These are phyloP conservation scores for Calameuta idolon DNA, from an alignment of 2,888 invertebrate species.

Conservation along the genomic window DNA sequence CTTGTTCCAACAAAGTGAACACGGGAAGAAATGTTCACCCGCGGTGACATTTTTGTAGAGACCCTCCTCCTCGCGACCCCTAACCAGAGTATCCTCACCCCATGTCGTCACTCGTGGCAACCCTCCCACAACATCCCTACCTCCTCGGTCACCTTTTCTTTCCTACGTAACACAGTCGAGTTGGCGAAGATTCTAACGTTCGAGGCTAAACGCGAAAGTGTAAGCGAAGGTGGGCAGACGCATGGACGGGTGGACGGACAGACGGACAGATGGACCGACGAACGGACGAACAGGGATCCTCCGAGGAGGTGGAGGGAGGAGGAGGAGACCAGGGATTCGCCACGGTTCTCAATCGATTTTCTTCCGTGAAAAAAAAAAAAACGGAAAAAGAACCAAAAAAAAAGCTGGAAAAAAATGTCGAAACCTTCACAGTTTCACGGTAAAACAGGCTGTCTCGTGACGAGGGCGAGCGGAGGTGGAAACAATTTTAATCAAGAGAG, in stretches of 20 bases:
- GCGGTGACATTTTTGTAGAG: neutral
- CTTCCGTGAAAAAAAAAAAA: slow-evolving; percentile 4
- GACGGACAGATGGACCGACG: slow-evolving; percentile 26
- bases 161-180: neutral
- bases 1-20: neutral
- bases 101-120: neutral
- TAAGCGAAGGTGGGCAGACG: slow-evolving; percentile 47
- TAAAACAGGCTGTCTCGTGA: neutral
- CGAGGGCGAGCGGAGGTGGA: neutral
- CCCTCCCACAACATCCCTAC: neutral
- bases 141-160: neutral
- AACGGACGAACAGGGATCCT: slow-evolving; percentile 30
- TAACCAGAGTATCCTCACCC: neutral
- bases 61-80: neutral
- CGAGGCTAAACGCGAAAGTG: slow-evolving; percentile 31
- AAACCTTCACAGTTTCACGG: neutral
- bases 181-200: slow-evolving; percentile 12
- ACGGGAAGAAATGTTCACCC: neutral
- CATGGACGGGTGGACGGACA: slow-evolving; percentile 33
- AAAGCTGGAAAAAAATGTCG: slow-evolving; percentile 10
- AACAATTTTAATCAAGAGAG: neutral
- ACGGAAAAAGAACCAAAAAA: slow-evolving; percentile 9
- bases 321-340: slow-evolving; percentile 34
- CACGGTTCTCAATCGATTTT: slow-evolving; percentile 49
- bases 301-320: slow-evolving; percentile 29